These are phyloP conservation scores for Drosophila lacicola DNA, from an alignment of 2,888 invertebrate species.

Conservation along the genomic window DNA sequence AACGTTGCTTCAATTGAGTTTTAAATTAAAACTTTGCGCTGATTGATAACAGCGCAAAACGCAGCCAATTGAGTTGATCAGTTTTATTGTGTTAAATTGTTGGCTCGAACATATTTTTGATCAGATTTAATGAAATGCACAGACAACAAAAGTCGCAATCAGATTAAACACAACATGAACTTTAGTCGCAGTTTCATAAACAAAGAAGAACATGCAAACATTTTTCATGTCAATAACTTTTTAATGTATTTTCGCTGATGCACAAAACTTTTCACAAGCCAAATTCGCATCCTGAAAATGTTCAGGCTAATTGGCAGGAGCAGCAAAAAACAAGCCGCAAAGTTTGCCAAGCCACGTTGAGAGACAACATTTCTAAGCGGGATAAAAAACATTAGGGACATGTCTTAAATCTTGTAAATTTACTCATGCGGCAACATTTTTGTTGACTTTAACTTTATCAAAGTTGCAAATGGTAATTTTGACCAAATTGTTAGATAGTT, in stretches of 20 bases:
- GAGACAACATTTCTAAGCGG: neutral
- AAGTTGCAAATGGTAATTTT: neutral
- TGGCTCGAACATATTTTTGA: slow-evolving; percentile 11
- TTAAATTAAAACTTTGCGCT: slow-evolving; percentile 15
- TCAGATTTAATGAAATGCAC: slow-evolving; percentile 64
- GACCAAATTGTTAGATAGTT: neutral
- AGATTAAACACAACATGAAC: slow-evolving; percentile 36
- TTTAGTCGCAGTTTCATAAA: neutral
- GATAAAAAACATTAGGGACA: neutral
- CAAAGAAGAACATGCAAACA: neutral
- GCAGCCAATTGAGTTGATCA: slow-evolving; percentile 51
- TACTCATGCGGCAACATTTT: neutral
- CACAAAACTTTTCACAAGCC: slow-evolving; percentile 33
- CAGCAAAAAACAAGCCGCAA: slow-evolving; percentile 3
- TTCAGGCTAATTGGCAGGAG: slow-evolving; percentile 19
- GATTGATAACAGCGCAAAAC: slow-evolving; percentile 33
- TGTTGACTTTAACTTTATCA: neutral
- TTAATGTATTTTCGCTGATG: slow-evolving; percentile 2
- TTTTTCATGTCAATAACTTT: slow-evolving; percentile 17
- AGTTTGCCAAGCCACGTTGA: neutral
- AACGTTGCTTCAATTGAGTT: slow-evolving; percentile 22
- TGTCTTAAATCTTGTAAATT: neutral
- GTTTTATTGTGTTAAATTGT: slow-evolving; percentile 48
- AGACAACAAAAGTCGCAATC: slow-evolving; percentile 78
- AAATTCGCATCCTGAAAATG: slow-evolving; percentile 5